Evolutionary conservation across 2,113 vertebrate species (phyloP), one percentile per base, ranked within the genome.

Genomic region (Aramus guarauna): DNA sequence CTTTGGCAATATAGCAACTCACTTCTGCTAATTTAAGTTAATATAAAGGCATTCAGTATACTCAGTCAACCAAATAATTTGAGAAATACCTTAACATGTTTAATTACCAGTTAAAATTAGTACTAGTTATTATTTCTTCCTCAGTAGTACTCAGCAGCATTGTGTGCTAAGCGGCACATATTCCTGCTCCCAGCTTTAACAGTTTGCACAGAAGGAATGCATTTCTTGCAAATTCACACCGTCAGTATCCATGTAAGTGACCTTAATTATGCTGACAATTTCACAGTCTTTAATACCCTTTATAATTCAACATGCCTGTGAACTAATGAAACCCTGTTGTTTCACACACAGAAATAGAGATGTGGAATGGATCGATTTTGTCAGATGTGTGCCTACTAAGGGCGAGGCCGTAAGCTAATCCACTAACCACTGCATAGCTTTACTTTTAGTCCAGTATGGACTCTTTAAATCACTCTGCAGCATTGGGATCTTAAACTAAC

Each of bases 181-280:
- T 29, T 52, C 17, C 52, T 1, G 1, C 36, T 55, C 36, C 20
- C 30, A 78, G 36, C 20, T 67, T 43, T 43, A 43, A 43, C 12
- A 86, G 24, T 52, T 82, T 45, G 45, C 15, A 22, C 11, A 52
- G 78, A 59, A 88, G 23, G 27, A 75, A 47, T 34, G 7, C 0
- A 5, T 66, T 83, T 89, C 17, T 64, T 76, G 72, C 43, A 83
- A 79, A 60, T 62, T 80, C 39, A 39, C 63, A 68, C 34, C 2
- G 0, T 59, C 0, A 0, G 4, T 34, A 36, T 34, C 34, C 45
- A 4, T 24, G 36, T 48, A 78, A 80, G 23, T 50, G 43, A 63
- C 27, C 3, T 39, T 53, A 75, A 48, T 48, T n/a, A 59, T 18
- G 19, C 20, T 68, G 81, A 77, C 9, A n/a, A 9, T 55, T 55